Conservation (phyloP, 2,797 vertebrate species). For the Pseudochirops corinnae region DNA sequence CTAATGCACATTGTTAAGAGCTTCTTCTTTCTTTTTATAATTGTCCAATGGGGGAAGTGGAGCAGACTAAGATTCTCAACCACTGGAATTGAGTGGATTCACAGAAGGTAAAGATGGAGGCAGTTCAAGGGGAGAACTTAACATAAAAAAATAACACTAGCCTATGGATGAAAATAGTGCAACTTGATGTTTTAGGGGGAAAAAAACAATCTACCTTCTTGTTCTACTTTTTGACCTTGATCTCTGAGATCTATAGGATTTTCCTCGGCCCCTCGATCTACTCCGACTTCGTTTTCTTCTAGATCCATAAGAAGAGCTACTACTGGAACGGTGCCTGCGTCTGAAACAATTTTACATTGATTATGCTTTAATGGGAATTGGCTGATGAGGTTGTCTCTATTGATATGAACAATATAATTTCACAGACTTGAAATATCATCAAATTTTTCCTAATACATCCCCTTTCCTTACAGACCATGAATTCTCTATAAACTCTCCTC, state of each 20-base stretch:
- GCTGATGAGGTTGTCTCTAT: constrained; percentile 7
- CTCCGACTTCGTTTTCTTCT: constrained; percentile 93
- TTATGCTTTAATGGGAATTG: neutral
- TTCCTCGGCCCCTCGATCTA: constrained; percentile 87
- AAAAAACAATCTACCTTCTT: constrained; percentile 88
- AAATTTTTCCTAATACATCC: constrained; percentile 1
- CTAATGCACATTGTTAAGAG: neutral
- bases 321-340: constrained; percentile 92
- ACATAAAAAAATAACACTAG: neutral
- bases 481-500: neutral
- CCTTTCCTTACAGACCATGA: neutral
- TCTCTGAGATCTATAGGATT: constrained; percentile 90
- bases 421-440: constrained; percentile 28
- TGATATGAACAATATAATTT: constrained; percentile 8
- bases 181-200: neutral
- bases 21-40: neutral
- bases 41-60: neutral
- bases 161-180: neutral
- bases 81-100: neutral
- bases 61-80: neutral
- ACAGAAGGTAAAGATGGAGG: neutral
- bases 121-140: neutral
- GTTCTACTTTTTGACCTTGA: constrained; percentile 92
- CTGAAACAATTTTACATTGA: constrained; percentile 84
- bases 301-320: constrained; percentile 95